Base-by-base conservation (phyloP, 2,113 vertebrate genomes). In the Datnioides undecimradiatus region DNA sequence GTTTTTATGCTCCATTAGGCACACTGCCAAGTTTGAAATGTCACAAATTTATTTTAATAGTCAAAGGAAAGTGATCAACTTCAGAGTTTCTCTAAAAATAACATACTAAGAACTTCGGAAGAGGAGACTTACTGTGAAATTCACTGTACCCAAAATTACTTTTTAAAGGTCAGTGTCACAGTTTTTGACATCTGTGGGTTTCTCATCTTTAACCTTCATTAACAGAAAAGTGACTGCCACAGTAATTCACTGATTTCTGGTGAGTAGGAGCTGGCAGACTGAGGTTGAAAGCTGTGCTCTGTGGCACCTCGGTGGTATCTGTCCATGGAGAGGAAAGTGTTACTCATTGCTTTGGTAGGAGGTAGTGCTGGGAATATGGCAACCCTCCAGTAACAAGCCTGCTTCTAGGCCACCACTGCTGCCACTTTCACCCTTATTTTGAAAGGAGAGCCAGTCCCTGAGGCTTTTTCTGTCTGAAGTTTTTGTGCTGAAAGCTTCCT, bases 391-490 rank as follows among this genome's bases (percentile, higher is more conserved):
- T 76, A 60, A 81, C 43, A 60, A 73, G 51, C 51, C 72, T 38
- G 54, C 64, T 85, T 76, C 41, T 19, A 45, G 64, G 66, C 43
- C 65, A 55, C 62, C 31, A 55, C 69, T 55, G 40, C 80, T 59
- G 43, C 75, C 83, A 70, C 71, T 23, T 67, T 87, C 69, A 59
- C 84, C 83, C 74, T 48, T 90, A 78, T 88, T 90, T 79, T 91
- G 79, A 90, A 87, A 83, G 55, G 62, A 55, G 68, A 88, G 57
- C 48, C 46, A 10, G 29, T 64, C 82, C 69, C 76, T 36, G 21
- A 49, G 73, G 85, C 73, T 54, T 74, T n/a, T 31, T 69, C 62
- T 62, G 41, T 73, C 40, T 80, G 45, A 75, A 85, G 81, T 67
- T 63, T 87, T 82, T 86, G 43, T 84, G 82, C 76, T 75, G 82